These are phyloP conservation scores for Pontoporia blainvillei DNA, from an alignment of 2,113 vertebrate species.

Conservation along the genomic window DNA sequence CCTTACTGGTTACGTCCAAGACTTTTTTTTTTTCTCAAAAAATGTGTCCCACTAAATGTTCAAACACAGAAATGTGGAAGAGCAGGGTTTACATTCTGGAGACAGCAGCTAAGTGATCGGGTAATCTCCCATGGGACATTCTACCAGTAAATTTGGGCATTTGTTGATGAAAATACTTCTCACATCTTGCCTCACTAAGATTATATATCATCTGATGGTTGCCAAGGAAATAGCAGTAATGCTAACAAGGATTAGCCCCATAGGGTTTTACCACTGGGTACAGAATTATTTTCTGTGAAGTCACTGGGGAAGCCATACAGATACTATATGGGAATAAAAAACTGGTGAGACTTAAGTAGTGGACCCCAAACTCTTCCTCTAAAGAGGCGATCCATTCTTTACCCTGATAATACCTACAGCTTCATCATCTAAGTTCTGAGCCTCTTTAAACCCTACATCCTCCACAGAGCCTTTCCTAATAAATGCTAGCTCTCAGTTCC, in stretches of 20 bases:
- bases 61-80: background rate
- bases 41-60: slow-evolving; percentile 20
- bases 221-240: slow-evolving; percentile 70
- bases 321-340: background rate
- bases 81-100: slow-evolving; percentile 37
- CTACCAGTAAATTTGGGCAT: slow-evolving; percentile 55
- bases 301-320: slow-evolving; percentile 48
- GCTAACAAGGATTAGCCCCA: slow-evolving; percentile 67
- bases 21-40: background rate
- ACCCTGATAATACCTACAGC: background rate
- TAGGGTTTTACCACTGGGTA: slow-evolving; percentile 51
- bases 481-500: background rate
- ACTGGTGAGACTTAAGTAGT: background rate
- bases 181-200: slow-evolving; percentile 66
- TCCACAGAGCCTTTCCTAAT: background rate
- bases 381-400: background rate
- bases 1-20: background rate
- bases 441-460: background rate
- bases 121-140: slow-evolving; percentile 60
- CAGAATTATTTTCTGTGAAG: slow-evolving; percentile 55
- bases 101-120: slow-evolving; percentile 23
- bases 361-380: background rate
- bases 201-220: slow-evolving; percentile 74
- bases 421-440: background rate
- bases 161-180: slow-evolving; percentile 76